These are phyloP conservation scores for Macrophya alboannulata DNA, from an alignment of 2,888 invertebrate genomes.

Conservation along the genomic window DNA sequence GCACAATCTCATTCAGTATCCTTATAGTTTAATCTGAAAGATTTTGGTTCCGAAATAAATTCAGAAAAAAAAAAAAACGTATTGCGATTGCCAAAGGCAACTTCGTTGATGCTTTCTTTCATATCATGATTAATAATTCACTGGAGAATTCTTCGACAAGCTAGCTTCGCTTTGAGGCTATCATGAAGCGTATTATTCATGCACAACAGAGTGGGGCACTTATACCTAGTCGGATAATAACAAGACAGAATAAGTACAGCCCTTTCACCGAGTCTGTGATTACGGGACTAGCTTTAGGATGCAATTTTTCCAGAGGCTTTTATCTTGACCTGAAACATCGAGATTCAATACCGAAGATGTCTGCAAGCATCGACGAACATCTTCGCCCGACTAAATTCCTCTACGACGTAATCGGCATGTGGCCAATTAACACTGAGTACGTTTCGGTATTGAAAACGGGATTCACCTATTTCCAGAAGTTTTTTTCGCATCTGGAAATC, in stretches of 20 bases:
- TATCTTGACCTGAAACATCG: neutral
- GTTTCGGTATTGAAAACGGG: conserved; percentile 40
- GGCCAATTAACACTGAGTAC: conserved; percentile 56
- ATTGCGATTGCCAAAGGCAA: neutral
- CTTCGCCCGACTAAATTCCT: conserved; percentile 63
- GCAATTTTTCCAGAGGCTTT: neutral
- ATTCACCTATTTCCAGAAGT: conserved; percentile 61
- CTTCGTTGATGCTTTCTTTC: neutral
- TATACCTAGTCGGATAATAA: neutral
- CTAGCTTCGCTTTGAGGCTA: neutral
- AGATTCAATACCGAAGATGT: neutral
- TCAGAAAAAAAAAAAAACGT: too few species aligned
- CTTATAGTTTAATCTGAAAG: too few species aligned
- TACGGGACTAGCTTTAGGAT: neutral
- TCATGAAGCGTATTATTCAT: neutral
- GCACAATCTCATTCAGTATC: too few species aligned
- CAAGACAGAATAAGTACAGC: conserved; percentile 1
- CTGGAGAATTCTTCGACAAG: neutral
- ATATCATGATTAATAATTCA: neutral
- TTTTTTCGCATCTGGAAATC: conserved; percentile 58
- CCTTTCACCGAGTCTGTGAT: neutral
- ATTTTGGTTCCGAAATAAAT: too few species aligned
- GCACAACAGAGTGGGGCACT: neutral
- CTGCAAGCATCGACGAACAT: conserved; percentile 60
- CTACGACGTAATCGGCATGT: conserved; percentile 61